Evolutionary conservation across 2,888 invertebrate genomes (phyloP).

Genomic region (Cremastinae sp.): DNA sequence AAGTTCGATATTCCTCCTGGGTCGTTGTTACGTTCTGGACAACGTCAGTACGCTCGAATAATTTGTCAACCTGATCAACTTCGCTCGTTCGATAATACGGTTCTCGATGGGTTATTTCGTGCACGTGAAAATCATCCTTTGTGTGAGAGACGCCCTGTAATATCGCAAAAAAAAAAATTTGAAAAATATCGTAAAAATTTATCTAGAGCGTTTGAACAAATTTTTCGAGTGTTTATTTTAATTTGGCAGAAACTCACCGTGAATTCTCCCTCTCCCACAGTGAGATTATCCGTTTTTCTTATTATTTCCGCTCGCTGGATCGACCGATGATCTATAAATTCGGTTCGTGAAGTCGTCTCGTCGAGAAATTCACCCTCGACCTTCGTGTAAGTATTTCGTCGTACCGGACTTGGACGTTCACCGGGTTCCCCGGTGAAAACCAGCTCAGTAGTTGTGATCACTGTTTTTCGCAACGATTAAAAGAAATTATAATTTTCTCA

Average conservation of each 20-base stretch:
- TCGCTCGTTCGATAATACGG: slow-evolving; percentile 85
- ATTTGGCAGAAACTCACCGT: slow-evolving; percentile 71
- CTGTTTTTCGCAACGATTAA: too few relatives aligned
- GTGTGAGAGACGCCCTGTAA: slow-evolving; percentile 76
- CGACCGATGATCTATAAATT: slow-evolving; percentile 85
- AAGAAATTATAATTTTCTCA: too few relatives aligned
- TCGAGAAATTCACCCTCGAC: slow-evolving; percentile 88
- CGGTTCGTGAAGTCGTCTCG: slow-evolving; percentile 86
- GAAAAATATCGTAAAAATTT: background rate
- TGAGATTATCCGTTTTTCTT: slow-evolving; percentile 85
- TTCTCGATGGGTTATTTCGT: slow-evolving; percentile 70
- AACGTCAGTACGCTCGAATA: slow-evolving; percentile 72
- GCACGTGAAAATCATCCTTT: slow-evolving; percentile 77
- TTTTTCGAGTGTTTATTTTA: background rate
- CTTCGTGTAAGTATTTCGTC: slow-evolving; percentile 90
- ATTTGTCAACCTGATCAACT: slow-evolving; percentile 82
- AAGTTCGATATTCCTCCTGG: slow-evolving; percentile 86
- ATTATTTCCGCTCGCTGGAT: slow-evolving; percentile 84
- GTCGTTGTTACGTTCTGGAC: slow-evolving; percentile 87
- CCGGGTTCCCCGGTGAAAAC: slow-evolving; percentile 87
- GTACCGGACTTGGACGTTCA: slow-evolving; percentile 85
- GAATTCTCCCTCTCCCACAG: slow-evolving; percentile 84
- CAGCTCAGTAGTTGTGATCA: slow-evolving; percentile 86
- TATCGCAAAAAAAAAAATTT: slow-evolving; percentile 16
- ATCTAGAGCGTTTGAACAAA: background rate